Percentiles rank a stretch among this genome's conserved stretches.
These are phyloP conservation scores for Acanthisitta chloris DNA, from an alignment of 2,113 vertebrate species.

Conservation along the genomic window DNA sequence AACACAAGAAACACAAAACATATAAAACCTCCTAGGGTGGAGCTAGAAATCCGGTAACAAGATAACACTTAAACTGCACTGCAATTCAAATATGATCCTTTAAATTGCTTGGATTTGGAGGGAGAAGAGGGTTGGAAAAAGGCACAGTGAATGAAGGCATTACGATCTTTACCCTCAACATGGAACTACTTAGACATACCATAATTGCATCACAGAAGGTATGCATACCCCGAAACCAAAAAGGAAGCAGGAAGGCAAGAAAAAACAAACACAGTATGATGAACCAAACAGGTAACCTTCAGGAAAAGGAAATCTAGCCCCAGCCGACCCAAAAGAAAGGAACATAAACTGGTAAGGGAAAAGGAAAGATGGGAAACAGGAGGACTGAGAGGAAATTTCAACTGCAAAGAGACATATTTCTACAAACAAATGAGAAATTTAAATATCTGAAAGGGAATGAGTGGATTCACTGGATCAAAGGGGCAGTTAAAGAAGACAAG, in stretches of 20 bases:
- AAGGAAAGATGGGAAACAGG: background rate
- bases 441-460: background rate
- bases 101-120: background rate
- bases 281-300: slow-evolving; percentile 57
- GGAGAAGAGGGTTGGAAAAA: background rate
- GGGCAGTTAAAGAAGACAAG: background rate
- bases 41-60: background rate
- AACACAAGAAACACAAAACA: background rate
- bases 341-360: background rate
- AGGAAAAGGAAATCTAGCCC: slow-evolving; percentile 42
- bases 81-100: slow-evolving; percentile 8
- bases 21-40: background rate
- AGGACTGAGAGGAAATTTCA: background rate
- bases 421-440: background rate
- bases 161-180: slow-evolving; percentile 26
- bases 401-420: background rate
- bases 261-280: slow-evolving; percentile 47
- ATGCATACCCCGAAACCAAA: slow-evolving; percentile 64
- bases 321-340: background rate
- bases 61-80: background rate
- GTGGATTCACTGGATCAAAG: background rate
- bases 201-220: slow-evolving; percentile 67
- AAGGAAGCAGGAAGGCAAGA: slow-evolving; percentile 60
- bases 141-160: background rate
- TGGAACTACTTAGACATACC: slow-evolving; percentile 63